Evolutionary conservation across 92 coral and sea anemone species (phyloP), one percentile per base, ranked within the genome.

Genomic region (Metridium senile): DNA sequence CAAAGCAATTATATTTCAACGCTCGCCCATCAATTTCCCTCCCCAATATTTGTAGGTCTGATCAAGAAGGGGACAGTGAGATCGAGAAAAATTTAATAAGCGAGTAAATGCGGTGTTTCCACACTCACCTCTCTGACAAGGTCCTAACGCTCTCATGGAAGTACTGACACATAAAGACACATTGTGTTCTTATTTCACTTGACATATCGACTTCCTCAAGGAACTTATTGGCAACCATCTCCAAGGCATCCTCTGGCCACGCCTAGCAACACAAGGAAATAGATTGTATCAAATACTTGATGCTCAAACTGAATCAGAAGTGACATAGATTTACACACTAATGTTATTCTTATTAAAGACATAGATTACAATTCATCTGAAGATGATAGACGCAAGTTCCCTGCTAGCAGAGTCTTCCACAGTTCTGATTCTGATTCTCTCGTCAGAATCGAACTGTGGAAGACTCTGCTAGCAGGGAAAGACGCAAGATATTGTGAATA

Each of bases 211-310:
- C 96, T 59, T 95, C 99, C 83, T 95, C 99, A 69, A 95, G 85
- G 81, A 95, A 95, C 72, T 95, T 95, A 69, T 95, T 93, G 13
- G 99, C 99, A 23, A 95, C 99, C 99, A 95, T 95, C 78, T 95
- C 99, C 18, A 95, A 76, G 21, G 99, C 99, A 62, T 95, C 99
- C 70, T 95, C 97, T 2, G 99, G 99, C 99, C 99, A 95, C 21
- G 99, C 99, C 99, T 95, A 51, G 18, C n/a, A 43, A 29, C 6
- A 32, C 22, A 3, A 26, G 0, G 29, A 39, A 39, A 39, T 13
- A 39, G 49, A 39, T 4, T 39, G 6, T 13, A 39, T n/a, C n/a
- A n/a, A n/a, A n/a, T n/a, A n/a, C n/a, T n/a, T 39, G 49, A 39
- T 6, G 49, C 6, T 39, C 8, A 39, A 4, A 39, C 49, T 4